phyloP scores from a whole-genome alignment of 2,113 vertebrate species.

The Oreamnos americanus region DNA sequence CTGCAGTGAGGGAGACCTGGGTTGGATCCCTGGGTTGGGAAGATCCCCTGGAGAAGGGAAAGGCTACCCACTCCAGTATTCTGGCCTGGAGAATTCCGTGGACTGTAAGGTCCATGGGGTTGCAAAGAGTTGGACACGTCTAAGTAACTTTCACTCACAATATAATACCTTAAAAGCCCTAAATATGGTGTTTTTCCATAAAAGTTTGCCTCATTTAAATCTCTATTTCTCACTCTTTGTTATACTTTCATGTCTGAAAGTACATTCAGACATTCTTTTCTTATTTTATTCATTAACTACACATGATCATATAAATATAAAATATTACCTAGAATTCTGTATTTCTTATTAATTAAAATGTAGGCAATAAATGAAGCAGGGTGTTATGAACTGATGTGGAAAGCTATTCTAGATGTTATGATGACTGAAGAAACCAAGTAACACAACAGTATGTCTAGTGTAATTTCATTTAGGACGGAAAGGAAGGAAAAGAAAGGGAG shows the following conservation, averaged over 20 bases:
- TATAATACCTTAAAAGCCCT: not conserved
- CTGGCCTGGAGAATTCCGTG: not conserved
- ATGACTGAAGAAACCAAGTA: not conserved
- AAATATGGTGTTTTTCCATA: not conserved
- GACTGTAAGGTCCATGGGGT: not conserved
- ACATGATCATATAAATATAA: not conserved
- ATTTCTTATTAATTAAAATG: not conserved
- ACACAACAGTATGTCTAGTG: not conserved
- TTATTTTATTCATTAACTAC: not conserved
- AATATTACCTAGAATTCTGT: not conserved
- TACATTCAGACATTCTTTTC: not conserved
- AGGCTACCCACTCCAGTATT: not conserved
- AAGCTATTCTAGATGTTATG: not conserved
- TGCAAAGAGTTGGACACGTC: not conserved
- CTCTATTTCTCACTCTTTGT: not conserved
- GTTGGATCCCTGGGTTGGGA: not conserved
- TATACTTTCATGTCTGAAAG: not conserved
- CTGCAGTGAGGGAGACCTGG: not conserved
- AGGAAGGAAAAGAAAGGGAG: not conserved
- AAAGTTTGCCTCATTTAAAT: not conserved
- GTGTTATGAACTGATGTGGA: not conserved
- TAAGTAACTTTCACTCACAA: not conserved
- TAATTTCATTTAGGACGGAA: not conserved
- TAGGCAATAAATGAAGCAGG: not conserved
- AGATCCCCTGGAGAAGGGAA: not conserved